Evolutionary conservation across 2,888 invertebrate species (phyloP).

Genomic region (Andrena haemorrhoa): DNA sequence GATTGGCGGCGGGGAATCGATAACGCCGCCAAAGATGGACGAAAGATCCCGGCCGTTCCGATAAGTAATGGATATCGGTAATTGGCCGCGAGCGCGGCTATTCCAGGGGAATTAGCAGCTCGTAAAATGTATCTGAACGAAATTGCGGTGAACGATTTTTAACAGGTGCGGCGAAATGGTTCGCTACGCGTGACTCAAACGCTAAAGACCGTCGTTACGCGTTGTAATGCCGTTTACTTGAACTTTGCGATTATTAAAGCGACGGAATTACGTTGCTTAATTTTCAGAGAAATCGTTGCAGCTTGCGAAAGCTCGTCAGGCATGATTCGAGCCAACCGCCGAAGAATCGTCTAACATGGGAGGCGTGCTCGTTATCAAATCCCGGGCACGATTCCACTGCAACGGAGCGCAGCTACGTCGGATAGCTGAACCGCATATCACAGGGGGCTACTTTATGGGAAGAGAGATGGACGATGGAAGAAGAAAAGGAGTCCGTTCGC

Average conservation of each 20-base stretch:
- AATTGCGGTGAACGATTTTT: slow-evolving; percentile 32
- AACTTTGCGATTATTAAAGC: not conserved
- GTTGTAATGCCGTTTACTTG: not conserved
- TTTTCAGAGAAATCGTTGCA: slow-evolving; percentile 5
- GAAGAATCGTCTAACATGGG: slow-evolving; percentile 23
- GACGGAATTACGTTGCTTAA: not conserved
- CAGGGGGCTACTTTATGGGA: slow-evolving; percentile 68
- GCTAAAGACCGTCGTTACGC: not conserved
- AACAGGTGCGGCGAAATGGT: not conserved
- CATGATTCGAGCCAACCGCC: slow-evolving; percentile 8
- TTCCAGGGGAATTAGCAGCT: slow-evolving; percentile 24
- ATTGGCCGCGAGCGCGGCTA: slow-evolving; percentile 42
- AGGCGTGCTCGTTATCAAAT: slow-evolving; percentile 63
- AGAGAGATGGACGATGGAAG: slow-evolving; percentile 21
- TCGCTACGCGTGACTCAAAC: slow-evolving; percentile 2
- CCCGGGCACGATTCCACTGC: slow-evolving; percentile 62
- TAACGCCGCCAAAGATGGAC: slow-evolving; percentile 43
- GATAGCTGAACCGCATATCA: slow-evolving; percentile 67
- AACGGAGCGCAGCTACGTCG: slow-evolving; percentile 56
- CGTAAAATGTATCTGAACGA: slow-evolving; percentile 24
- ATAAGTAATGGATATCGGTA: slow-evolving; percentile 53
- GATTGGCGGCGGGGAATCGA: slow-evolving; percentile 60
- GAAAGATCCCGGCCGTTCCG: slow-evolving; percentile 40
- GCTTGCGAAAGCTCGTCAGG: not conserved
- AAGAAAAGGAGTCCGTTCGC: slow-evolving; percentile 47